Evolutionary conservation across 2,113 vertebrate genomes (phyloP).

Genomic region (Otus sunia): DNA sequence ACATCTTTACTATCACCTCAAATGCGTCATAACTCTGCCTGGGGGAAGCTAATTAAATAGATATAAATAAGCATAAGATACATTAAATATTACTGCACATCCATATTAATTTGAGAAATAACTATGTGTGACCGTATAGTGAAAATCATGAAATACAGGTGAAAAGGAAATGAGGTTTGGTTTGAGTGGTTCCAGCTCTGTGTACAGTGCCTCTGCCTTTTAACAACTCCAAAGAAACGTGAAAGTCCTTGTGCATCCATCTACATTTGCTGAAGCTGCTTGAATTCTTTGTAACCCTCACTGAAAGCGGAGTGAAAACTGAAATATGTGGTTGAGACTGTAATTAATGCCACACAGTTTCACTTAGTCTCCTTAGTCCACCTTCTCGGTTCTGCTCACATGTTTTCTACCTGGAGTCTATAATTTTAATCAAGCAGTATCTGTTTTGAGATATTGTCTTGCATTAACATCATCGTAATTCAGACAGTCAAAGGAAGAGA

Average conservation of each 20-base stretch:
- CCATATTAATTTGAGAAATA: not conserved
- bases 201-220: not conserved
- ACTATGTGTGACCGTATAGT: not conserved
- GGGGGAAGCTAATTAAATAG: not conserved
- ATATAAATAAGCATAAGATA: not conserved
- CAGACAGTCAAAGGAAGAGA: not conserved
- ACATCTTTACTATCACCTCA: not conserved
- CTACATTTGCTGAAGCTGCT: not conserved
- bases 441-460: constrained; percentile 58
- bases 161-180: not conserved
- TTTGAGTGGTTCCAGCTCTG: not conserved
- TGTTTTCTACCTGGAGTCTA: constrained; percentile 58
- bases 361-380: constrained; percentile 28
- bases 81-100: not conserved
- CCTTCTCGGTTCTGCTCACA: constrained; percentile 56
- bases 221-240: not conserved
- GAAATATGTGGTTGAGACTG: not conserved
- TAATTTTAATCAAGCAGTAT: constrained; percentile 70
- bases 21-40: not conserved
- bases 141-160: not conserved
- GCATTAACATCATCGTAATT: constrained; percentile 43
- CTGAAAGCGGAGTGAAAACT: constrained; percentile 15
- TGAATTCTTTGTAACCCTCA: constrained; percentile 3
- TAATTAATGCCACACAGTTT: not conserved
- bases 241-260: not conserved